Percentiles rank a stretch among this genome's conserved stretches.
Evolutionary conservation across 2,888 invertebrate species (phyloP).

Genomic region (Amblyjoppa proteus): DNA sequence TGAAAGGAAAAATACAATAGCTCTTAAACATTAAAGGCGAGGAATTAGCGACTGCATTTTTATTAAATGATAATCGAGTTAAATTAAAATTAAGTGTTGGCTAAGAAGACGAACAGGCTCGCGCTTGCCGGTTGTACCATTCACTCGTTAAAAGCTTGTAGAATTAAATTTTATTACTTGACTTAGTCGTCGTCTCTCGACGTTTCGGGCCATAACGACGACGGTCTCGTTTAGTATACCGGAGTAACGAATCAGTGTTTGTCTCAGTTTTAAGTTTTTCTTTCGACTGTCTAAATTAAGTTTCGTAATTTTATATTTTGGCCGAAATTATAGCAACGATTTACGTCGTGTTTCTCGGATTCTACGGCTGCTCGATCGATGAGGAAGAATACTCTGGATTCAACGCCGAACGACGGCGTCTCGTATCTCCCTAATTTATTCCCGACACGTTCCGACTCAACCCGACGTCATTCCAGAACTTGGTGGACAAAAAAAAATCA

Average conservation of each 20-base stretch:
- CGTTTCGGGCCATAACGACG: slow-evolving; percentile 11
- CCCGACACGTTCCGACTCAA: background rate
- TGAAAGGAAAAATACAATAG: slow-evolving; percentile 4
- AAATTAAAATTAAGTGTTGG: slow-evolving; percentile 56
- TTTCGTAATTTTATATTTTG: slow-evolving; percentile 9
- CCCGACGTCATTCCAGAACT: background rate
- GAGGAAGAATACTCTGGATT: slow-evolving; percentile 65
- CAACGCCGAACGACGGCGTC: slow-evolving; percentile 60
- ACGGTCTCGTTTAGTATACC: slow-evolving; percentile 5
- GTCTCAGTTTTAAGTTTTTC: slow-evolving; percentile 14
- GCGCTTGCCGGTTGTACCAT: slow-evolving; percentile 27
- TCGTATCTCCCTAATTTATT: slow-evolving; percentile 37
- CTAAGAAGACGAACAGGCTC: slow-evolving; percentile 13
- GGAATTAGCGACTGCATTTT: slow-evolving; percentile 16
- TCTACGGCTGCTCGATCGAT: slow-evolving; percentile 51
- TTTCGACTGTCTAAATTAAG: background rate
- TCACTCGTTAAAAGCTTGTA: slow-evolving; percentile 30
- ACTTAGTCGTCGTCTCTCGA: slow-evolving; percentile 1
- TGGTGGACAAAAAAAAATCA: slow-evolving; percentile 16
- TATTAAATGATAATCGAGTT: slow-evolving; percentile 39
- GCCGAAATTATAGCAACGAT: background rate
- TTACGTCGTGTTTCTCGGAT: slow-evolving; percentile 21
- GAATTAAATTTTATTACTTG: slow-evolving; percentile 27
- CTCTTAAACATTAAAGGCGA: slow-evolving; percentile 19
- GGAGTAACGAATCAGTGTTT: slow-evolving; percentile 10